A percentile compares a stretch with the other conserved stretches of the same genome.
These are phyloP conservation scores for Oreortyx pictus DNA, from an alignment of 2,797 vertebrate species.

Conservation along the genomic window DNA sequence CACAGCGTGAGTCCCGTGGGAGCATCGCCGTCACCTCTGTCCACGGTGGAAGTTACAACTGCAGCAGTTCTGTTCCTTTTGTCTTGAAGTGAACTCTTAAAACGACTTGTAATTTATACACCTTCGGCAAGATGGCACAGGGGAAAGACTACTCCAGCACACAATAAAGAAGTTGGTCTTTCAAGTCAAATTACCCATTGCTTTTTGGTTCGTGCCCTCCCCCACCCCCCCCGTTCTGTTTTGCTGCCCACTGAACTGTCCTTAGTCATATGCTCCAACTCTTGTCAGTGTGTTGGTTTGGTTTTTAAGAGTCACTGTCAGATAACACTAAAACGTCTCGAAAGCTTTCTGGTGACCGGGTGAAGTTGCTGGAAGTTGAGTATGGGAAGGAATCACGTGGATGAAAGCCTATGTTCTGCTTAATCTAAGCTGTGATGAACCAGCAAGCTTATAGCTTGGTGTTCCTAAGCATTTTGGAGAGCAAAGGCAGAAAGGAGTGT, in stretches of 20 bases:
- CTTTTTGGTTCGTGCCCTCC: slow-evolving; percentile 62
- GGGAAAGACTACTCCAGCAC: slow-evolving; percentile 46
- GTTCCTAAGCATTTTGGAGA: background rate
- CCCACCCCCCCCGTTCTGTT: slow-evolving; percentile 20
- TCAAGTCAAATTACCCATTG: slow-evolving; percentile 59
- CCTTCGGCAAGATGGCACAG: slow-evolving; percentile 33
- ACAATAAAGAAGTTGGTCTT: slow-evolving; percentile 73
- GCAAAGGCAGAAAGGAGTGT: background rate
- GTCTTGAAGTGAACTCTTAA: slow-evolving; percentile 54
- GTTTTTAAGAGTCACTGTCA: background rate
- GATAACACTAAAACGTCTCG: background rate
- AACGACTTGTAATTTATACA: slow-evolving; percentile 73
- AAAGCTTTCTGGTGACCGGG: background rate
- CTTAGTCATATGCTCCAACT: background rate
- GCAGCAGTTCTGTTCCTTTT: slow-evolving; percentile 47
- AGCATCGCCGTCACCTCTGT: slow-evolving; percentile 42
- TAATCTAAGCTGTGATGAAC: background rate
- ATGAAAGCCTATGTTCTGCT: background rate
- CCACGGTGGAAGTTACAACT: slow-evolving; percentile 46
- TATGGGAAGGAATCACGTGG: background rate
- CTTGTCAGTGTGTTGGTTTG: background rate
- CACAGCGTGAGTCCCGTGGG: background rate
- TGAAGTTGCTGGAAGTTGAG: background rate
- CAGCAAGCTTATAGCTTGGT: background rate
- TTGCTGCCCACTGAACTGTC: slow-evolving; percentile 3